Base-by-base conservation (phyloP, 2,888 invertebrate species). In the Opisthograptis luteolata region DNA sequence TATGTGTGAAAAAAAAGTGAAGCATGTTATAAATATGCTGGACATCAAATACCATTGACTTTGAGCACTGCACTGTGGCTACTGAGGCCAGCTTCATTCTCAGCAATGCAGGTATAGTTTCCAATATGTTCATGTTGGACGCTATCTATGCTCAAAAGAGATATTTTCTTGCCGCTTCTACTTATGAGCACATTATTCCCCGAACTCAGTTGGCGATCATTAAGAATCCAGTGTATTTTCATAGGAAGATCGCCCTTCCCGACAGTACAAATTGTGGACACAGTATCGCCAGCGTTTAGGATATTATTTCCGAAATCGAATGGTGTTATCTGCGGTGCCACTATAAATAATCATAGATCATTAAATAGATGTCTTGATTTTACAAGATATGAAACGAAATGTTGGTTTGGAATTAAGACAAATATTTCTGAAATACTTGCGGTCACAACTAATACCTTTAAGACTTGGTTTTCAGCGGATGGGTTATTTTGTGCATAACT, bases 291-390 rank as follows among this genome's bases (percentile, higher is more conserved):
- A 58, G 94, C 94, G 76, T 95, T 94, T 34, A 92, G 89, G 35
- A 93, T 91, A 58, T 94, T 94, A 62, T 95, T 94, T 56, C 95
- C 95, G 66, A 96, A 95, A 70, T 92, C 92, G 71, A 95, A 94
- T 27, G 94, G 93, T 66, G 93, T 92, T 66, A 95, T 94, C 90
- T 94, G 94, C 51, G 95, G 95, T 62, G 92, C 84, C 75, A 95
- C 94, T 94, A 80, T 60, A 68, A 51, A 59, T 10, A 40, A 20
- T 22, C n/a, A 6, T 2, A 17, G 17, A 17, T 17, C 2, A 17
- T 17, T n/a, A 24, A 2, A 24, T 24, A 1, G 24, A n/a, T 24
- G 2, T 24, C 1, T 22, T 10, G 60, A 58, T 62, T 49, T 13
- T 8, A 12, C 4, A 7, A 24, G 10, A 3, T 9, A 8, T 8